Evolutionary conservation across 35 echinoderm and acorn worm genomes (phyloP), one percentile per base, ranked within the genome.

Genomic region (Chiridota heheva): DNA sequence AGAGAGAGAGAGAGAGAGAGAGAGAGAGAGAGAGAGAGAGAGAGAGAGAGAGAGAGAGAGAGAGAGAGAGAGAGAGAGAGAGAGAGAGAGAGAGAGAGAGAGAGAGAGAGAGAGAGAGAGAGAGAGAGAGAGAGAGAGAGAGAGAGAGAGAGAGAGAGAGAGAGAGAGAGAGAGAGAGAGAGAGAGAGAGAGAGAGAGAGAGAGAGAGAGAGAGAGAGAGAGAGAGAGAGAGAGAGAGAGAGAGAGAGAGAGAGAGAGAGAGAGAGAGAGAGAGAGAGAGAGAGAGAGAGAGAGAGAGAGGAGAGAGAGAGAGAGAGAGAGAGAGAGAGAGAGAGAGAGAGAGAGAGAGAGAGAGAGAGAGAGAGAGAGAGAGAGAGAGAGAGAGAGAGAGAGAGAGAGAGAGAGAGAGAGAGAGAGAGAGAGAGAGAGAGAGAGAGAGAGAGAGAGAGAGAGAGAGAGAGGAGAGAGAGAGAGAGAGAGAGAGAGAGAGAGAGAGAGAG

Each of bases 81-180:
- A 53, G n/a, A 53, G n/a, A 53, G n/a, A 53, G n/a, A 53, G n/a
- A 53, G n/a, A 53, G n/a, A 53, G n/a, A 53, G n/a, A 53, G n/a
- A 53, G n/a, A 53, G n/a, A 53, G n/a, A 53, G n/a, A 53, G n/a
- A 53, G n/a, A 53, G n/a, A 53, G n/a, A 53, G n/a, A 53, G n/a
- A 53, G n/a, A 53, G n/a, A 53, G n/a, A 53, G n/a, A 53, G n/a
- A 53, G n/a, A 53, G n/a, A 53, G n/a, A 53, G n/a, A 53, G n/a
- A 53, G n/a, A 53, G n/a, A 53, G n/a, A 53, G n/a, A 53, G n/a
- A 53, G n/a, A 53, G n/a, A 53, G n/a, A 53, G n/a, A 53, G n/a
- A 53, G n/a, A 53, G n/a, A 53, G n/a, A 53, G n/a, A 53, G n/a
- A 53, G n/a, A 53, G n/a, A 53, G n/a, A 53, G n/a, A 53, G n/a